Conservation (phyloP, 2,797 vertebrate genomes). For the Typhlichthys subterraneus region DNA sequence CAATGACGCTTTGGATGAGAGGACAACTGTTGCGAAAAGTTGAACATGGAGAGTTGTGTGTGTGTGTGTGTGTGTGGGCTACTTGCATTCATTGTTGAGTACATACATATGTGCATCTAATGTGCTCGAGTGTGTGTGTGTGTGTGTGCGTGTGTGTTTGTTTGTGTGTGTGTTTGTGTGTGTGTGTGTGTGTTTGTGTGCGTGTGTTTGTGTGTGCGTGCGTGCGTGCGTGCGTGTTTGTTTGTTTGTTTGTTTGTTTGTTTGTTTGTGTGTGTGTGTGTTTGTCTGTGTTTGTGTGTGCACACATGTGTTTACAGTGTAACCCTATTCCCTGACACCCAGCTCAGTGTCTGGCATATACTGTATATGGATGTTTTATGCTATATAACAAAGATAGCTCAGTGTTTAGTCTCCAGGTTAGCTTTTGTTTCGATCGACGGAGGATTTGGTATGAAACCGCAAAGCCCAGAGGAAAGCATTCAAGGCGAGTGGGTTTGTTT, state of each 20-base stretch:
- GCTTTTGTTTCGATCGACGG: constrained; percentile 57
- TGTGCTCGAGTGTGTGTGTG: background rate
- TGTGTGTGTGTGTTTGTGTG: background rate
- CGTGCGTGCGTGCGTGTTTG: too few relatives aligned
- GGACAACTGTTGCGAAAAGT: background rate
- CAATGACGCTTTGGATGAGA: constrained; percentile 50
- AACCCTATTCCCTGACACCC: constrained; percentile 10
- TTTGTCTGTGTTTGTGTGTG: background rate
- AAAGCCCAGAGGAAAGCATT: constrained; percentile 53
- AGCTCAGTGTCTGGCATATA: constrained; percentile 18
- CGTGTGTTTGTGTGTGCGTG: constrained; percentile 1
- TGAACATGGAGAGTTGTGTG: background rate
- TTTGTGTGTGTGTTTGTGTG: background rate
- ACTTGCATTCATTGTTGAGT: too few relatives aligned
- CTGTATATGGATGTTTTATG: constrained; percentile 30
- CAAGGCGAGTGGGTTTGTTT: constrained; percentile 60
- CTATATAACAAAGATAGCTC: constrained; percentile 40
- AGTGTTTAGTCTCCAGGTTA: constrained; percentile 64
- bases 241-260: too few relatives aligned
- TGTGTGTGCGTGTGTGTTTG: background rate
- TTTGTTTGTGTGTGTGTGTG: background rate
- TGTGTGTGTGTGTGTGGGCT: background rate
- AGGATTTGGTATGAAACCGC: constrained; percentile 49
- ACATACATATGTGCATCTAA: background rate
- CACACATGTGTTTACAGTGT: background rate